These are phyloP conservation scores for Leptopilina myrica DNA, from an alignment of 2,888 invertebrate species.

Conservation along the genomic window DNA sequence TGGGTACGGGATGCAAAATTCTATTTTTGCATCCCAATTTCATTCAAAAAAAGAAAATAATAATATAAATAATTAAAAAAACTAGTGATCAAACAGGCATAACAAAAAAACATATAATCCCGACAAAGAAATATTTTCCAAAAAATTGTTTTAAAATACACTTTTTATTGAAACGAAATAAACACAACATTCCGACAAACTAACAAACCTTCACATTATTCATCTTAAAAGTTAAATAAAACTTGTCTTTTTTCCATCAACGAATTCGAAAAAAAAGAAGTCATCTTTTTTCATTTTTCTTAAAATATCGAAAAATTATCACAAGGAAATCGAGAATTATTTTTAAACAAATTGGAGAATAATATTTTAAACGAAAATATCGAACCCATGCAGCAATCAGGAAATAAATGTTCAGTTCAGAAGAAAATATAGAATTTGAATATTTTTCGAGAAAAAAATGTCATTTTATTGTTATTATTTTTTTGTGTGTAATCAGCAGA, in stretches of 20 bases:
- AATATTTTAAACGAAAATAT: constrained; percentile 8
- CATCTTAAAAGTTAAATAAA: constrained; percentile 3
- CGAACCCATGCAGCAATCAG: constrained; percentile 54
- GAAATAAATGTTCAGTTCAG: constrained; percentile 52
- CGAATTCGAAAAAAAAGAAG: neutral
- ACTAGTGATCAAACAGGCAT: neutral
- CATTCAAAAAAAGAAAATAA: neutral
- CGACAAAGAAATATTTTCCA: constrained; percentile 7
- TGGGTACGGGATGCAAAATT: constrained; percentile 23
- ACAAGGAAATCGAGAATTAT: neutral
- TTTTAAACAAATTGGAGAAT: constrained; percentile 20
- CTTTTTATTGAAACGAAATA: constrained; percentile 27
- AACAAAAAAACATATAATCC: neutral
- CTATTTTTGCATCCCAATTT: constrained; percentile 27
- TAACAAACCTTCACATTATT: neutral
- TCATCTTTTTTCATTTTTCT: neutral
- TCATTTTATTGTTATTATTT: constrained; percentile 49
- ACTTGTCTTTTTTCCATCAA: neutral
- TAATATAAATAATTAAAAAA: too few relatives aligned
- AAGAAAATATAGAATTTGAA: constrained; percentile 60
- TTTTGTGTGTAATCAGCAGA: constrained; percentile 53
- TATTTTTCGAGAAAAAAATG: constrained; percentile 59
- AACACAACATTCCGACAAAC: constrained; percentile 3
- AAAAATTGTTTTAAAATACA: neutral
- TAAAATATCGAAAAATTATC: constrained; percentile 4